phyloP scores from a whole-genome alignment of 2,797 vertebrate species.

The Jordanella pulchra region DNA sequence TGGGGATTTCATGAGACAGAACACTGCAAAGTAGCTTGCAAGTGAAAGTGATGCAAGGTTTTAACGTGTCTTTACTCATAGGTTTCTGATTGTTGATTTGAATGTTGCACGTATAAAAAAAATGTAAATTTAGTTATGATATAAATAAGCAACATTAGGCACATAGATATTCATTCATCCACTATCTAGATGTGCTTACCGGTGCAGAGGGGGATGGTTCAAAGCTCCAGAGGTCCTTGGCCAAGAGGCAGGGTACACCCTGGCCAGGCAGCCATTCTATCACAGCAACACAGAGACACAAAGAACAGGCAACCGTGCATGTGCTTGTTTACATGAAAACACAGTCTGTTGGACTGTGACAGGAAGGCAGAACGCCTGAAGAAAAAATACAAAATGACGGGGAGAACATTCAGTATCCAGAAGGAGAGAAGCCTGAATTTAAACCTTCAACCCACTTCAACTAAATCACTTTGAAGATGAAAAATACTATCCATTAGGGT shows the following conservation, averaged over 20 bases:
- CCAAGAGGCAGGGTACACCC: background rate
- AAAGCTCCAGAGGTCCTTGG: background rate
- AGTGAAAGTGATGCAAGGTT: background rate
- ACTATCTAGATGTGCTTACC: background rate
- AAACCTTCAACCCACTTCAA: background rate
- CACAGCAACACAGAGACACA: background rate
- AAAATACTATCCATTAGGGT: too few species aligned
- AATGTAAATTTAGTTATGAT: background rate
- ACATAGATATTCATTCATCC: background rate
- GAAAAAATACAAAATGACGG: background rate
- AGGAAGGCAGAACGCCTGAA: background rate
- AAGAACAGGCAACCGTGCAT: background rate
- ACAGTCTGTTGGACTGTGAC: background rate
- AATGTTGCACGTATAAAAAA: background rate
- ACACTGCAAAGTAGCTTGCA: background rate
- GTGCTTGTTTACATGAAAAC: background rate
- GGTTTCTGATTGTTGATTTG: background rate
- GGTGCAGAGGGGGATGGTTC: background rate
- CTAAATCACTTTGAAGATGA: background rate
- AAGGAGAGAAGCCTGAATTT: background rate
- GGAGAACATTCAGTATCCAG: background rate
- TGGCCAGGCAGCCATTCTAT: background rate
- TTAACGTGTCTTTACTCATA: too few species aligned
- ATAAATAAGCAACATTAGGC: background rate
- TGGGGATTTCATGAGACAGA: background rate